Evolutionary conservation across 1,140 invertebrate genomes (phyloP), one percentile per base, ranked within the genome.

Genomic region (Oryzaephilus surinamensis): DNA sequence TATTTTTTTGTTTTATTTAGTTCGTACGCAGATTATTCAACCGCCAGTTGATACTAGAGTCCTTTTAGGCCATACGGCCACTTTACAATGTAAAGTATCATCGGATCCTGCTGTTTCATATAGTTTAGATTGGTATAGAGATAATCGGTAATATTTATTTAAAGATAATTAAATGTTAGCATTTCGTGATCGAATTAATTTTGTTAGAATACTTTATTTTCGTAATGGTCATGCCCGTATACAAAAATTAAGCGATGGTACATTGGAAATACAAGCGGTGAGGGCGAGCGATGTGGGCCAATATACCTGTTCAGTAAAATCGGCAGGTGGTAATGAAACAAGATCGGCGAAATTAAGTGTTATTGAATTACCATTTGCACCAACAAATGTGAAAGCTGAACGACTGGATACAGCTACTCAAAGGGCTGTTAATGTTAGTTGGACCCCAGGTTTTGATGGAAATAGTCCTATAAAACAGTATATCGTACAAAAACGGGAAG

Each of bases 361-460:
- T 46, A 90, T 95, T 44, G 95, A 99, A 64, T 66, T 97, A 36
- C 96, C 95, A 1, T 91, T 88, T 58, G 76, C 88, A 13, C 94
- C 95, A 0, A 84, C 79, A 17, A 85, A 89, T 53, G 84, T 93
- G 1, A 70, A 74, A 48, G 93, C 91, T 1, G 60, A 67, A 29
- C 70, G 88, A 10, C 49, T 84, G 20, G 57, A 77, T 57, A 58
- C 72, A 44, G 49, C 70, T 15, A 51, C 70, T 29, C 72, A 76
- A 46, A 62, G 78, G 30, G 72, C 77, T 8, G 88, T 97, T 20
- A 93, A 95, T 60, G 76, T 99, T 1, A 81, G 79, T 8, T 99
- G 95, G 95, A 83, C 84, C 6, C 83, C 89, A 0, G 87, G 87
- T 7, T 99, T 97, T 64, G 88, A 99, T 68, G 96, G 96, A 24